Evolutionary conservation across 1,140 invertebrate species (phyloP).

Genomic region (Musca vetustissima): DNA sequence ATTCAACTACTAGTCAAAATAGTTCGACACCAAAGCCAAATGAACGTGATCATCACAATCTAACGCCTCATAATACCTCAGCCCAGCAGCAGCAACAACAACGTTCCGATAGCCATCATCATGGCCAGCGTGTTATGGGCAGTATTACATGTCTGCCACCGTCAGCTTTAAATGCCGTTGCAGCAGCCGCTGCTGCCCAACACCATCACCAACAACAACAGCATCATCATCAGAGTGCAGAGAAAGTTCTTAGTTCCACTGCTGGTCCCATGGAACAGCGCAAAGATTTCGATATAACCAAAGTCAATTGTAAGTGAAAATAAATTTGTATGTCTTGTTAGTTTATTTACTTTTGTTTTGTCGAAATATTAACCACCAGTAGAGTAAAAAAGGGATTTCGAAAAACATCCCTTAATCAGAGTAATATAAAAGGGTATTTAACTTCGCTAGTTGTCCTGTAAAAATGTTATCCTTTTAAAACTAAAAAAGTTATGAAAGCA

Average conservation of each 20-base stretch:
- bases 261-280: constrained; percentile 38
- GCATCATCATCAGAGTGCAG: constrained; percentile 37
- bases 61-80: constrained; percentile 19
- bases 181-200: constrained; percentile 25
- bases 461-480: no score
- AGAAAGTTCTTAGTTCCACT: constrained; percentile 33
- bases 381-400: neutral
- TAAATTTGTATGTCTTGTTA: neutral
- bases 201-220: constrained; percentile 31
- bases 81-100: constrained; percentile 32
- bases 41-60: constrained; percentile 25
- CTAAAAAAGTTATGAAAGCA: no score
- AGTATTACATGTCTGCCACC: constrained; percentile 52
- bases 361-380: neutral
- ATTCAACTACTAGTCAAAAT: constrained; percentile 10
- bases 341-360: constrained; percentile 3
- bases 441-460: no score
- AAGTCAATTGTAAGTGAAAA: constrained; percentile 52
- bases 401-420: neutral
- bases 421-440: no score
- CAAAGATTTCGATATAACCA: constrained; percentile 48
- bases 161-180: constrained; percentile 35
- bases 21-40: constrained; percentile 17
- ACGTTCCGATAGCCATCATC: constrained; percentile 24
- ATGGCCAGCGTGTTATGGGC: constrained; percentile 32